Base-by-base conservation (phyloP, 2,797 vertebrate genomes). In the Acanthurus leucopareius region DNA sequence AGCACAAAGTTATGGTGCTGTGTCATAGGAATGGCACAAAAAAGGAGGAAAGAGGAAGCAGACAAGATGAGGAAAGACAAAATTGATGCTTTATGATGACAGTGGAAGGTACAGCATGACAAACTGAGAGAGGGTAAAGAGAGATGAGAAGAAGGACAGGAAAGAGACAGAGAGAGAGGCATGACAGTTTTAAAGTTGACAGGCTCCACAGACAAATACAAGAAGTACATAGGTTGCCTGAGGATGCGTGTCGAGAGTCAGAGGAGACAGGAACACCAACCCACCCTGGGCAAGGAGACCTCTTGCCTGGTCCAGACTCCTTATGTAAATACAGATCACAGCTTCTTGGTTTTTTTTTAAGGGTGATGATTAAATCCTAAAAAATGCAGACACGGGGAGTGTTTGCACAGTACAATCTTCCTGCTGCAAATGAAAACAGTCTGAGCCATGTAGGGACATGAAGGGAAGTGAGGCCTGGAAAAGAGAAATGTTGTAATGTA, bases 251-350 rank as follows among this genome's bases (percentile, higher is more conserved):
- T 83, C 56, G 71, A 8, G 48, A 88, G 81, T 90, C 79, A 76
- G 77, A 81, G 69, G 86, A 89, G 82, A 87, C 65, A 17, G 54
- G 65, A 75, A 77, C 82, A 77, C 61, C 79, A 87, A 69, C 80
- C 80, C 68, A 84, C 91, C 88, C 28, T 38, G 80, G 91, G 89
- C 91, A 91, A 94, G 89, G 93, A 89, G 88, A 89, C 71, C 73
- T 75, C 76, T 83, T 70, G 76, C 79, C 69, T 77, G 73, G 69
- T 89, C 83, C 79, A 91, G 52, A 75, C 79, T 86, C 73, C 69
- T 85, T 86, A 90, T 91, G 87, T 85, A 90, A 91, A 92, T 91
- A 57, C 81, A 88, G 54, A 84, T 85, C 88, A 90, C 70, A 75
- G 73, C 66, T 69, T 86, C 64, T 75, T 25, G 32, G 3, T 19